Evolutionary conservation across 37 sponge, comb jelly and placozoan species (phyloP), one percentile per base, ranked within the genome.

Genomic region (Spongia lamella): DNA sequence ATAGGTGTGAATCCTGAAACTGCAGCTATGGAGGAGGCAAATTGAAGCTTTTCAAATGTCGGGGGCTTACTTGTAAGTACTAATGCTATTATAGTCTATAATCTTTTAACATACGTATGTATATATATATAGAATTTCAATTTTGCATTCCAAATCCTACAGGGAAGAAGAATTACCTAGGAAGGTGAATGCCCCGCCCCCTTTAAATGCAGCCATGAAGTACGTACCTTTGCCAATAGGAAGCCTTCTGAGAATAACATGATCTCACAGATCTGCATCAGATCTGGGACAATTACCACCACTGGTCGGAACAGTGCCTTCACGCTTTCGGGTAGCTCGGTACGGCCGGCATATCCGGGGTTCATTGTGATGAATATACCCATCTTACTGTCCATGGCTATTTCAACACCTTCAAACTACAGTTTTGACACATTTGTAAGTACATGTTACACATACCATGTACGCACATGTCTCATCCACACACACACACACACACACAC

Each of bases 311-410:
- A 98, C 39, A 98, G 87, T 30, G 99, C 95, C 74, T 98, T 98
- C 26, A 98, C 99, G 82, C 96, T 94, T 77, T 98, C 99, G 2
- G 99, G 99, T 1, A 98, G 89, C 59, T 98, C 99, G n/a, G 99
- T 98, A 66, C 99, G 92, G n/a, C 99, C 99, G 54, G 99, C 99
- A 67, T 98, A 98, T 15, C 99, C 99, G 24, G 99, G 99, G 71
- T 98, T 98, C 99, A 98, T 98, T 19, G 99, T 98, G 70, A 98
- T 98, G 89, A 95, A 98, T 27, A 98, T 98, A 38, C 99, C 99
- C 77, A 98, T 81, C 20, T 93, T 77, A 40, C 72, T 68, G 62
- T 98, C 99, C 78, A 98, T 66, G 33, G 93, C 81, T 40, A 98
- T 98, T 68, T 96, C 96, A 63, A 83, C 74, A 19, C 96, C 96